These are phyloP conservation scores for Epizoanthus stellaris DNA, from an alignment of 92 coral and sea anemone genomes.

Conservation along the genomic window DNA sequence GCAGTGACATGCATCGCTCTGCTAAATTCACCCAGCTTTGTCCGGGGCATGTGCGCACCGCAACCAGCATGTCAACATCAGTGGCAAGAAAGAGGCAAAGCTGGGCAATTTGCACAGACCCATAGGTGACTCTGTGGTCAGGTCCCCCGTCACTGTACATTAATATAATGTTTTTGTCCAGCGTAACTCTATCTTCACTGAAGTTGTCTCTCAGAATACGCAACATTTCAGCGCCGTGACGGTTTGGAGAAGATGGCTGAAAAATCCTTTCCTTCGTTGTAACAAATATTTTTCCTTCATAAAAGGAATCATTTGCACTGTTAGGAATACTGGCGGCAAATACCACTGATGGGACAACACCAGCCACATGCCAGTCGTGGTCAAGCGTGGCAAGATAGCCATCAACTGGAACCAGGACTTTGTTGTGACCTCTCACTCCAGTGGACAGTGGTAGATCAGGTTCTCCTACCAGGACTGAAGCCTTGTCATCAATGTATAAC, in stretches of 20 bases:
- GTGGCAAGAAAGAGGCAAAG: no score
- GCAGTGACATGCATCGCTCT: no score
- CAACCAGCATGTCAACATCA: no score
- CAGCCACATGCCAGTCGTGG: no score
- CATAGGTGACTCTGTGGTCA: conserved; percentile 24
- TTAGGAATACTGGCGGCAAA: no score
- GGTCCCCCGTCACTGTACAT: conserved; percentile 29
- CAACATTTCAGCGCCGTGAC: not conserved
- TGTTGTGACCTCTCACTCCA: not conserved
- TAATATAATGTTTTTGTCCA: not conserved
- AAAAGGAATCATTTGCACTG: no score
- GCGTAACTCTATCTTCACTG: not conserved
- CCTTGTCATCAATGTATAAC: not conserved
- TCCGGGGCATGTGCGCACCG: no score
- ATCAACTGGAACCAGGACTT: not conserved
- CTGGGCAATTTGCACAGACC: conserved; percentile 10
- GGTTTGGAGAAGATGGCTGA: not conserved
- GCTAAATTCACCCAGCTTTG: no score
- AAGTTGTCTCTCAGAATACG: not conserved
- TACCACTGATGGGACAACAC: no score
- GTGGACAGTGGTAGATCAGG: conserved; percentile 6
- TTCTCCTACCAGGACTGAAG: not conserved
- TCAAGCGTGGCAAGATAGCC: no score
- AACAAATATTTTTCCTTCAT: no score
- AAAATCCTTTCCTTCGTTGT: no score